Conservation (phyloP, 2,888 invertebrate species). For the Netelia inedita region DNA sequence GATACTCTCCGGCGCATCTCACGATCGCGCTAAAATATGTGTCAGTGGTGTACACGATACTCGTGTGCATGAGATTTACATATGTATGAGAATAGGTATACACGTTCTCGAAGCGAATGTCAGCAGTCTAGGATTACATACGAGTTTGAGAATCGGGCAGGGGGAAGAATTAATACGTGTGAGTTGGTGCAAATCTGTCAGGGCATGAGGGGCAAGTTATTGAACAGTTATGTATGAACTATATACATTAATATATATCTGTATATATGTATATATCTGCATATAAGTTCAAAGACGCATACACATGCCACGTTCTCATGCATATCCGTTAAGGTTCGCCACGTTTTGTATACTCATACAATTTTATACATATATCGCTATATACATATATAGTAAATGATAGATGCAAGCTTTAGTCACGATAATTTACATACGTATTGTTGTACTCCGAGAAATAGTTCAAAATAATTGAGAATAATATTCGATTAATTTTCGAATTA, state of each 20-base stretch:
- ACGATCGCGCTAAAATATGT: neutral
- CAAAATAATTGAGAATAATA: neutral
- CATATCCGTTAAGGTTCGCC: neutral
- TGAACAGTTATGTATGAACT: neutral
- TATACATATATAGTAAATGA: neutral
- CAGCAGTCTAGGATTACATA: constrained; percentile 1
- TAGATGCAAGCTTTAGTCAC: neutral
- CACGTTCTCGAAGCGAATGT: neutral
- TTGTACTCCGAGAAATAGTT: neutral
- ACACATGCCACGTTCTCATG: neutral
- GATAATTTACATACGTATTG: neutral
- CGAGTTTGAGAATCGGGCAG: neutral
- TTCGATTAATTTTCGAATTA: neutral
- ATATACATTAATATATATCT: neutral
- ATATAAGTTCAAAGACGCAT: neutral
- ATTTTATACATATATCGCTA: neutral
- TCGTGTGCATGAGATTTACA: neutral
- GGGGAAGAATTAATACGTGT: constrained; percentile 15
- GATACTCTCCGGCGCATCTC: neutral
- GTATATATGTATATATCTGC: neutral
- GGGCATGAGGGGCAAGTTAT: neutral
- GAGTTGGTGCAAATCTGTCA: constrained; percentile 18
- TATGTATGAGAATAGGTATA: neutral
- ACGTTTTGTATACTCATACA: neutral
- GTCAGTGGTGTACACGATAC: neutral